A percentile compares a stretch with the other conserved stretches of the same genome.
Evolutionary conservation across 2,113 vertebrate genomes (phyloP).

Genomic region (Microtus oregoni): DNA sequence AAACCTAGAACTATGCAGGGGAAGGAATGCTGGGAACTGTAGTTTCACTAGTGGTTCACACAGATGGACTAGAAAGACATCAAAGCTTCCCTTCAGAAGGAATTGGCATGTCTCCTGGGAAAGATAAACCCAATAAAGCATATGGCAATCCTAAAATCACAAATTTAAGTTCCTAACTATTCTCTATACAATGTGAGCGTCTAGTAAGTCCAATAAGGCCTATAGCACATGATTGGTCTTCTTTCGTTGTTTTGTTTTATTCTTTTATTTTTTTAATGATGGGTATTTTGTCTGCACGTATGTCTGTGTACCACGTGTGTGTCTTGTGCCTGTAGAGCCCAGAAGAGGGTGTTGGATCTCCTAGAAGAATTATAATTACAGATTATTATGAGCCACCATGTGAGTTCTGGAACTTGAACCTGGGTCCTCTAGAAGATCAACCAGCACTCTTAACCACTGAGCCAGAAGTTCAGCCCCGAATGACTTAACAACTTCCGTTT

Average conservation of each 20-base stretch:
- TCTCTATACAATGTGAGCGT: neutral
- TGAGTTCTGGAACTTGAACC: neutral
- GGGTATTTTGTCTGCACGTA: neutral
- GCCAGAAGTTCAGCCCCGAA: no score
- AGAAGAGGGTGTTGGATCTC: neutral
- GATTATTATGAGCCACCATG: neutral
- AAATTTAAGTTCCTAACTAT: neutral
- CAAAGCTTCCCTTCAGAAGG: neutral
- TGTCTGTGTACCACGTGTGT: neutral
- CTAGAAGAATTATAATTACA: neutral
- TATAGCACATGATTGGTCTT: neutral
- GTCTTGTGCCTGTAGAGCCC: neutral
- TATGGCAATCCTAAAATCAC: neutral
- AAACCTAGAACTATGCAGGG: neutral
- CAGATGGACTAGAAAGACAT: neutral
- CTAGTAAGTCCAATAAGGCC: neutral
- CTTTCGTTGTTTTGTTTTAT: neutral
- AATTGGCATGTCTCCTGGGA: neutral
- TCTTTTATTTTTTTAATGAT: neutral
- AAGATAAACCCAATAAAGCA: neutral
- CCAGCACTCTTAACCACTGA: neutral
- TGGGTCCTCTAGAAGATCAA: neutral
- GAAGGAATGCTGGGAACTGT: neutral
- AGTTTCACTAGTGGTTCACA: neutral
- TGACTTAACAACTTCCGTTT: neutral